These are phyloP conservation scores for Anguilla pacifica DNA, from an alignment of 2,797 vertebrate genomes.

Conservation along the genomic window DNA sequence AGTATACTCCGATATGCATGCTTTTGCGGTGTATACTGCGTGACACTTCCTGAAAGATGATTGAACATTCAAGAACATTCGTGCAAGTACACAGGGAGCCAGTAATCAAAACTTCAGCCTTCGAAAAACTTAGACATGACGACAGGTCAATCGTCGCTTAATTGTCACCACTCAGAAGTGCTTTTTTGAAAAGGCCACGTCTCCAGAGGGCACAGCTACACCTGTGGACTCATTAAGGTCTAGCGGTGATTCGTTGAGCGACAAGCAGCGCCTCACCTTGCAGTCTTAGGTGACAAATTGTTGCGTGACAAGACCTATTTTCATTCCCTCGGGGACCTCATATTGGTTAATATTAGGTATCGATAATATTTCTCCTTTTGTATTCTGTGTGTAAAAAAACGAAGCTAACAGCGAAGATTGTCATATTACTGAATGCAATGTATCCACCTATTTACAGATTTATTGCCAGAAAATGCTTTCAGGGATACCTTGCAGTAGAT, in stretches of 20 bases:
- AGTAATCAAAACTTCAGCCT: neutral
- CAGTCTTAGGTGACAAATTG: neutral
- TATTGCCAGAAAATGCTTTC: no score
- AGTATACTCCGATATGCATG: slow-evolving; percentile 1
- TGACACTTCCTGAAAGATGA: neutral
- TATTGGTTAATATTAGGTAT: neutral
- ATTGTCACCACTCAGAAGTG: slow-evolving; percentile 32
- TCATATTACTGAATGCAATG: no score
- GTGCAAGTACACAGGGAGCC: neutral
- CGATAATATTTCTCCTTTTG: neutral
- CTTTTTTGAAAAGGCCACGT: slow-evolving; percentile 1
- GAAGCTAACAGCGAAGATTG: neutral
- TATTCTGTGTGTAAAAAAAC: neutral
- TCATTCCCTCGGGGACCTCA: neutral
- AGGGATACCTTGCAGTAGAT: no score
- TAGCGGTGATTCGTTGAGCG: slow-evolving; percentile 26
- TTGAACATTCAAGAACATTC: neutral
- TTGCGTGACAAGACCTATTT: neutral
- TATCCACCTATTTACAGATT: no score
- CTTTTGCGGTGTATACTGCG: neutral
- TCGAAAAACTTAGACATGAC: neutral
- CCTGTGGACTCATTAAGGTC: slow-evolving; percentile 32
- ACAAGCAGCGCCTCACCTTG: slow-evolving; percentile 13
- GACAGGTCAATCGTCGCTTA: slow-evolving; percentile 22
- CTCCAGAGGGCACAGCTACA: slow-evolving; percentile 20